Conservation (phyloP, 2,888 invertebrate genomes). For the Petrophora chlorosata region DNA sequence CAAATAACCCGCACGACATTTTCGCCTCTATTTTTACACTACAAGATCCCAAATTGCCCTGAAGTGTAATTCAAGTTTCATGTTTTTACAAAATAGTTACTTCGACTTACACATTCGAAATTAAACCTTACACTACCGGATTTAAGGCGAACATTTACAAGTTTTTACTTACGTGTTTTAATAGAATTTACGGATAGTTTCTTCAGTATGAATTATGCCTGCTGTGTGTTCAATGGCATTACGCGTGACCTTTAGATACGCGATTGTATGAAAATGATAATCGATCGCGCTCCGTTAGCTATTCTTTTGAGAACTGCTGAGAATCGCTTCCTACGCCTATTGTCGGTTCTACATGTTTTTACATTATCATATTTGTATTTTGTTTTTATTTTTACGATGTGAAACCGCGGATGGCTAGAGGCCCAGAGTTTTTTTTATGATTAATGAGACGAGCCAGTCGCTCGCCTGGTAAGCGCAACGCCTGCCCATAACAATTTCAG, state of each 20-base stretch:
- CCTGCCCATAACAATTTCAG: too few species aligned
- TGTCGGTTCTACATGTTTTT: constrained; percentile 10
- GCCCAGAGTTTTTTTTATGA: not conserved
- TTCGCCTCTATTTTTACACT: constrained; percentile 56
- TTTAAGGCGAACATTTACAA: constrained; percentile 40
- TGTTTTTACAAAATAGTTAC: constrained; percentile 52
- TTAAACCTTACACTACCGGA: constrained; percentile 33
- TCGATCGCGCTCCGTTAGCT: constrained; percentile 71
- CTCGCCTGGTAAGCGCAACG: too few species aligned
- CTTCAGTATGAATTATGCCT: constrained; percentile 66
- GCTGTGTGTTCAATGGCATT: constrained; percentile 72
- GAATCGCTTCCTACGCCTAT: constrained; percentile 18
- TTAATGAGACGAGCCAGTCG: too few species aligned
- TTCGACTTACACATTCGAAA: constrained; percentile 37
- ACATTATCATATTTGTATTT: not conserved
- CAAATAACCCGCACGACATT: constrained; percentile 53
- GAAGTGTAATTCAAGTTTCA: constrained; percentile 12
- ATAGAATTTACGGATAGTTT: constrained; percentile 58
- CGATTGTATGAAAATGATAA: constrained; percentile 81
- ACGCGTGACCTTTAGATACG: constrained; percentile 79
- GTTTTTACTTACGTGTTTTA: constrained; percentile 37
- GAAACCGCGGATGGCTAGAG: not conserved
- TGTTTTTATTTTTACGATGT: constrained; percentile 2
- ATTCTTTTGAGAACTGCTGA: constrained; percentile 62
- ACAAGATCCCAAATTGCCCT: constrained; percentile 26